Conservation (phyloP, 2,888 invertebrate species). For the Mesodorylaimus sp. region DNA sequence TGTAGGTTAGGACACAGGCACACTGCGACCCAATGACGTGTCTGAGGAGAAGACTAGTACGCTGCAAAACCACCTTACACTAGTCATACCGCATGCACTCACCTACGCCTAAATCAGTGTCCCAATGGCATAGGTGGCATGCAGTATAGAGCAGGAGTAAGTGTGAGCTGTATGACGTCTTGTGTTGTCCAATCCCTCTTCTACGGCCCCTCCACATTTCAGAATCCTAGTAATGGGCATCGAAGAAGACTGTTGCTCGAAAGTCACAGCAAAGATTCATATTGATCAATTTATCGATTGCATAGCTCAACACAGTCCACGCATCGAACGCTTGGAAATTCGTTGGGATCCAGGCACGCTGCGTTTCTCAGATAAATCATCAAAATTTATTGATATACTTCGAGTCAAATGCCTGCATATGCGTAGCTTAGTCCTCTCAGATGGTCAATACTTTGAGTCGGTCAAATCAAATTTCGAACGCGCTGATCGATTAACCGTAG, state of each 20-base stretch:
- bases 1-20: no score
- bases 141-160: no score
- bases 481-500: conserved; percentile 86
- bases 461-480: conserved; percentile 98
- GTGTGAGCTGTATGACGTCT: no score
- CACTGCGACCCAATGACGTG: no score
- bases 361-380: conserved; percentile 94
- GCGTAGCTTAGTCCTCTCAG: conserved; percentile 77
- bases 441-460: conserved; percentile 95
- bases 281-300: conserved; percentile 96
- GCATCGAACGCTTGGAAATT: conserved; percentile 72
- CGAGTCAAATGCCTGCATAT: conserved; percentile 83
- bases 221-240: conserved; percentile 95
- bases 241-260: conserved; percentile 79
- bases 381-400: conserved; percentile 92
- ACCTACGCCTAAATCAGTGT: no score
- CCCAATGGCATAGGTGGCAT: no score
- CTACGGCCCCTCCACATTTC: no score
- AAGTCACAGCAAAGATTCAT: conserved; percentile 53
- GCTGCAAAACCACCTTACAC: no score
- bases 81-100: no score
- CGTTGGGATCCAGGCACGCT: conserved; percentile 98
- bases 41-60: no score
- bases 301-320: conserved; percentile 74
- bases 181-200: no score